Conservation (phyloP, 2,797 vertebrate species). For the Pelodytes ibericus region DNA sequence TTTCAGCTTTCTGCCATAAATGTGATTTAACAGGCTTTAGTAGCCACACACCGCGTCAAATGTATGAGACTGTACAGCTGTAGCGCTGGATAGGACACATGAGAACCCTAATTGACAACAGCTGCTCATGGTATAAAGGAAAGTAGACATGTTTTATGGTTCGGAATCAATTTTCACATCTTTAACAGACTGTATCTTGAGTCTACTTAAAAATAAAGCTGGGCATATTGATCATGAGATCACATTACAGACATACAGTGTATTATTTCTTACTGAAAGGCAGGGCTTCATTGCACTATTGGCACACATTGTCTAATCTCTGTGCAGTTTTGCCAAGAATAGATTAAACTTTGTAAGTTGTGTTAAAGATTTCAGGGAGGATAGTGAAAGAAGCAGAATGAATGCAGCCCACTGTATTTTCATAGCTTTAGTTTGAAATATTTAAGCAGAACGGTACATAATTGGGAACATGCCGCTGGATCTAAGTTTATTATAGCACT, state of each 20-base stretch:
- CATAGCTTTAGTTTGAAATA: no score
- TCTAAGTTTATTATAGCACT: no score
- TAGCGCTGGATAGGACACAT: constrained; percentile 63
- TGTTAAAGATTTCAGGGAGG: neutral
- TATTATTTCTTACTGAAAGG: constrained; percentile 15
- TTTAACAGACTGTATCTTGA: constrained; percentile 61
- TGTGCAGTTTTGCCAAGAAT: neutral
- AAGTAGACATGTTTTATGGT: constrained; percentile 55
- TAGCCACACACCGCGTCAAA: constrained; percentile 61
- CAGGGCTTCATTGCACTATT: neutral
- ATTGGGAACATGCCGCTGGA: no score
- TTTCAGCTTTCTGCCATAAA: constrained; percentile 51
- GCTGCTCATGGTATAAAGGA: constrained; percentile 65
- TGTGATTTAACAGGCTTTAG: constrained; percentile 65
- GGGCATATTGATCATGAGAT: constrained; percentile 43
- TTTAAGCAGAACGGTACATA: no score
- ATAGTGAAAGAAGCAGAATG: neutral
- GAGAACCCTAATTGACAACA: constrained; percentile 68
- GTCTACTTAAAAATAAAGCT: constrained; percentile 20
- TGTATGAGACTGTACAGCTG: constrained; percentile 57
- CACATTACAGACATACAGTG: constrained; percentile 24
- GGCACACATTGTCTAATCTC: neutral
- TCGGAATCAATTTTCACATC: constrained; percentile 58
- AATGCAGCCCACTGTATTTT: no score
- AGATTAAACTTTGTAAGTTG: neutral